phyloP scores from a whole-genome alignment of 2,888 invertebrate species.

The Plebejus anna region DNA sequence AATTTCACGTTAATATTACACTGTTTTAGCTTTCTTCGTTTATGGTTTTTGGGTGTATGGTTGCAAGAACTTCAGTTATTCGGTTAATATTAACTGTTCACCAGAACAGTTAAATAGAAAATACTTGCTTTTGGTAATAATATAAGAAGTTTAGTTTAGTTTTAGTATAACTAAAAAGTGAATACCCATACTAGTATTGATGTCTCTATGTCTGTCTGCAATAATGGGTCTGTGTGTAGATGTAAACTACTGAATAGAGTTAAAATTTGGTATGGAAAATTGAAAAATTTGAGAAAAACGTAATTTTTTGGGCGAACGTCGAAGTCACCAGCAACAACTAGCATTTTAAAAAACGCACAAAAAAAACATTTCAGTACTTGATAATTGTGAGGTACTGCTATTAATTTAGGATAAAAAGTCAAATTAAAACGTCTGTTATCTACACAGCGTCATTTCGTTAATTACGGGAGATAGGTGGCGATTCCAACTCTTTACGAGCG shows the following conservation, averaged over 20 bases:
- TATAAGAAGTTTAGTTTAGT: background rate
- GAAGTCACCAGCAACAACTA: background rate
- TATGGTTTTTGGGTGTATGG: background rate
- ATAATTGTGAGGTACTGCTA: conserved; percentile 48
- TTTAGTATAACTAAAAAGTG: background rate
- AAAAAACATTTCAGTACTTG: conserved; percentile 23
- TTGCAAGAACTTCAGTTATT: background rate
- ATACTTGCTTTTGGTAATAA: background rate
- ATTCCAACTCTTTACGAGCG: conserved; percentile 77
- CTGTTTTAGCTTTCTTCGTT: background rate
- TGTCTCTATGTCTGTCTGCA: background rate
- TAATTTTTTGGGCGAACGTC: background rate
- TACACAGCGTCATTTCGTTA: conserved; percentile 64
- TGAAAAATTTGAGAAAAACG: background rate
- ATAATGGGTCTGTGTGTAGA: no score
- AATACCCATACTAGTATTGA: background rate
- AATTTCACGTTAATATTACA: background rate
- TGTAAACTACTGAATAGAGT: background rate
- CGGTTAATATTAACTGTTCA: background rate
- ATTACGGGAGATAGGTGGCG: conserved; percentile 63
- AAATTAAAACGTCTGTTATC: conserved; percentile 61
- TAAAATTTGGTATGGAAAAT: background rate
- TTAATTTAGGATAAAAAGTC: conserved; percentile 50
- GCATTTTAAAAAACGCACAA: background rate
- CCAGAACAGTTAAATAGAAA: background rate